Evolutionary conservation across 2,797 vertebrate genomes (phyloP).

Genomic region (Melopsittacus undulatus): DNA sequence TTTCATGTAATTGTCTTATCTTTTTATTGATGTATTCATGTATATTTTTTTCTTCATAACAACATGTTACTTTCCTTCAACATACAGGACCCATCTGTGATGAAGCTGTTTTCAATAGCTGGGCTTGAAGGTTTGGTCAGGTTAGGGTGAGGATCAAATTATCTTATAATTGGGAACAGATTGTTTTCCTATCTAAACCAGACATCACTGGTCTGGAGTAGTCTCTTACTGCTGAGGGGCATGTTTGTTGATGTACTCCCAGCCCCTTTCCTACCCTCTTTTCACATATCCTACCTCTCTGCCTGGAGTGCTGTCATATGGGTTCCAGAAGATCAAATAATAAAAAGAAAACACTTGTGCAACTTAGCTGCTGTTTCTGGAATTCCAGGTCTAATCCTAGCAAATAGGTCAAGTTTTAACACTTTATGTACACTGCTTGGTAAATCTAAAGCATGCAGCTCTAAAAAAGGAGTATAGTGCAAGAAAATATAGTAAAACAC

Average conservation of each 20-base stretch:
- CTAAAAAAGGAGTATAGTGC: not conserved
- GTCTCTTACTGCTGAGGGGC: not conserved
- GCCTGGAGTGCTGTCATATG: not conserved
- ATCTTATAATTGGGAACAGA: constrained; percentile 25
- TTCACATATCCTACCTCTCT: not conserved
- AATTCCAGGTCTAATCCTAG: constrained; percentile 31
- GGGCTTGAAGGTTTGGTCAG: constrained; percentile 20
- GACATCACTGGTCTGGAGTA: not conserved
- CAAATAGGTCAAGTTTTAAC: constrained; percentile 31
- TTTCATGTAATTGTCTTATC: not conserved
- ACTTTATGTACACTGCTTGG: not conserved
- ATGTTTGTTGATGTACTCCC: not conserved
- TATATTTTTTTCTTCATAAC: not conserved
- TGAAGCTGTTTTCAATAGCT: not conserved
- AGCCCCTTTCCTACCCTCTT: not conserved
- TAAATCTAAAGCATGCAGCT: not conserved
- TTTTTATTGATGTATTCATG: not conserved
- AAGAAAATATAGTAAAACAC: not conserved
- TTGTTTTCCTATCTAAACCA: constrained; percentile 1
- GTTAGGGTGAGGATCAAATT: constrained; percentile 39
- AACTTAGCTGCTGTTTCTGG: constrained; percentile 11
- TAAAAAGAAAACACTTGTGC: not conserved
- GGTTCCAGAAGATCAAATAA: not conserved
- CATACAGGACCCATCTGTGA: not conserved
- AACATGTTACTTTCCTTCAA: not conserved